Percentiles rank a stretch among this genome's conserved stretches.
phyloP scores from a whole-genome alignment of 2,888 invertebrate species.

The Stictocephala bisonia region DNA sequence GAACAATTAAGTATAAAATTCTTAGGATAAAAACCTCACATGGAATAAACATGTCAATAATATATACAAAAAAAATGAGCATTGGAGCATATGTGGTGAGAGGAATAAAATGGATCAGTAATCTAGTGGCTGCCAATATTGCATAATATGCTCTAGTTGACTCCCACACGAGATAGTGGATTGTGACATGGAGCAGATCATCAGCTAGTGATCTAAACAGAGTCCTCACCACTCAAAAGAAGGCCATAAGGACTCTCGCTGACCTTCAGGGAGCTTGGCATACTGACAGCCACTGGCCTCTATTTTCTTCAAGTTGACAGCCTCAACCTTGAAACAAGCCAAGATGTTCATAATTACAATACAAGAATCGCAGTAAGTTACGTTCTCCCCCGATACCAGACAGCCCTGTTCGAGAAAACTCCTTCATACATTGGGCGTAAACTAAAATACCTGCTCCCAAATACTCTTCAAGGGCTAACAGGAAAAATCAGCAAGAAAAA shows the following conservation, averaged over 20 bases:
- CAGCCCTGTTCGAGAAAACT: constrained; percentile 2
- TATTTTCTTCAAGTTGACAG: neutral
- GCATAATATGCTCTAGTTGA: neutral
- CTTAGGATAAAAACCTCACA: too few species aligned
- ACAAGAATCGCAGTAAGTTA: neutral
- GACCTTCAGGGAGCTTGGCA: neutral
- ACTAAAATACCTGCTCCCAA: too few species aligned
- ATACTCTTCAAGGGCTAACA: neutral
- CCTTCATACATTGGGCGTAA: neutral
- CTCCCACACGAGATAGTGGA: too few species aligned
- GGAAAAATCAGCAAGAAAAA: neutral
- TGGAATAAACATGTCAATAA: too few species aligned
- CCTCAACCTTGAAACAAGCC: neutral
- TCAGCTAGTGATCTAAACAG: neutral
- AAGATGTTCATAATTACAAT: constrained; percentile 3
- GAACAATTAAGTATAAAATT: too few species aligned
- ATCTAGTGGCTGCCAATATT: neutral
- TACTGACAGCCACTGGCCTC: neutral
- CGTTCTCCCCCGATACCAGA: neutral
- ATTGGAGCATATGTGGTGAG: too few species aligned
- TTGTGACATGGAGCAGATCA: too few species aligned
- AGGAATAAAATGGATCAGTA: too few species aligned
- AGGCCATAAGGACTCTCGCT: neutral
- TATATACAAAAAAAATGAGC: too few species aligned
- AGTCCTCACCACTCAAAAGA: neutral